Evolutionary conservation across 2,888 invertebrate species (phyloP).

Genomic region (Philereme transversata): DNA sequence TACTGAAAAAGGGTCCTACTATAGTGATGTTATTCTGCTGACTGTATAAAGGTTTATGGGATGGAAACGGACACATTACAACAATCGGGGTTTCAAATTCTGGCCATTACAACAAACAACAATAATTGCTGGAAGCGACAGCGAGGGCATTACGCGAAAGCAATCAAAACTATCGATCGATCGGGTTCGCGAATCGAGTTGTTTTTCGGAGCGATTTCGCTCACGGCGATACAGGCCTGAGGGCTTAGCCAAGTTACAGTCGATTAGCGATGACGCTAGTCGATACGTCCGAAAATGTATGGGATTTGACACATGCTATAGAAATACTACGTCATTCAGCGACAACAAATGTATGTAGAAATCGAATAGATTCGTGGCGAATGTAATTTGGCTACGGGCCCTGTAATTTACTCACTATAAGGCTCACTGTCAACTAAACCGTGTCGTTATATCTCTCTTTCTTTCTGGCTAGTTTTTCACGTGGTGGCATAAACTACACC

Average conservation of each 20-base stretch:
- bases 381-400: too few relatives aligned
- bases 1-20: too few relatives aligned
- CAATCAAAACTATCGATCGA: slow-evolving; percentile 72
- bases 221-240: slow-evolving; percentile 16
- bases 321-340: too few relatives aligned
- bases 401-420: slow-evolving; percentile 15
- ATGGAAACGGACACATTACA: slow-evolving; percentile 24
- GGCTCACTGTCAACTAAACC: slow-evolving; percentile 1
- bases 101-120: slow-evolving; percentile 37
- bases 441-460: background rate
- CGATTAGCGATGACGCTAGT: too few relatives aligned
- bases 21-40: too few relatives aligned
- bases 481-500: too few relatives aligned
- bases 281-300: too few relatives aligned
- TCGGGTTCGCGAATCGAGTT: slow-evolving; percentile 64
- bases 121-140: slow-evolving; percentile 40
- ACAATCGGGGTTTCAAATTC: slow-evolving; percentile 24
- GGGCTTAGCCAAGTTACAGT: too few relatives aligned
- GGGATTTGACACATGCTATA: too few relatives aligned
- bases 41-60: slow-evolving; percentile 4
- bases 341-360: too few relatives aligned
- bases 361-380: too few relatives aligned
- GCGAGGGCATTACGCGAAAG: slow-evolving; percentile 57
- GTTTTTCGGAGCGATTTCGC: slow-evolving; percentile 48
- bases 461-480: background rate